phyloP scores from a whole-genome alignment of 2,113 vertebrate species.

The Colaptes auratus region DNA sequence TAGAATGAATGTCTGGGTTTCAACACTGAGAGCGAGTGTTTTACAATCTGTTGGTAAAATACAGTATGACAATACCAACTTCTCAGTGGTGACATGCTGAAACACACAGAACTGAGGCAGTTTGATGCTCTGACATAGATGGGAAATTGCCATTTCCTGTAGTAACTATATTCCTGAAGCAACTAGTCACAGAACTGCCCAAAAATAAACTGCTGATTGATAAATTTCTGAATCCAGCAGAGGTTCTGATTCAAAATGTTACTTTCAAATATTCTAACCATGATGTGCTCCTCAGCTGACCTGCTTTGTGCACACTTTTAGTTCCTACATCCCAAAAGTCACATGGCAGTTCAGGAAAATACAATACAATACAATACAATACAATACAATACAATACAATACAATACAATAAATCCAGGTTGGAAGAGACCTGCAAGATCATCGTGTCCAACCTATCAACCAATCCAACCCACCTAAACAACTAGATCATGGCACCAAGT shows the following conservation, averaged over 20 bases:
- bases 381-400: too few species aligned
- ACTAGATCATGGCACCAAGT: too few species aligned
- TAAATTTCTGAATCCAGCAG: not conserved
- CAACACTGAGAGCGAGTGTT: not conserved
- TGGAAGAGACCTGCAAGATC: too few species aligned
- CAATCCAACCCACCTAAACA: too few species aligned
- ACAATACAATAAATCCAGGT: too few species aligned
- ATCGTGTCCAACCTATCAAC: too few species aligned
- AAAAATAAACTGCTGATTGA: not conserved
- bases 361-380: too few species aligned
- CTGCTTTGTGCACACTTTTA: not conserved
- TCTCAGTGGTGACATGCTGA: not conserved
- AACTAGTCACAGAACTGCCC: not conserved
- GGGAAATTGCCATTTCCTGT: not conserved
- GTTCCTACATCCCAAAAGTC: not conserved
- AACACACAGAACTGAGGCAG: not conserved
- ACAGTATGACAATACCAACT: not conserved
- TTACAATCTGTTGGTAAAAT: not conserved
- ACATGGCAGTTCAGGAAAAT: not conserved
- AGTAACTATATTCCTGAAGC: not conserved
- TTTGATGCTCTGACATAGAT: not conserved
- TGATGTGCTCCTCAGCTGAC: accelerated
- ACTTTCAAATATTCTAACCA: not conserved
- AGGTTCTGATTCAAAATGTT: not conserved
- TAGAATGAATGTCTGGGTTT: not conserved